phyloP scores from a whole-genome alignment of 2,113 vertebrate genomes.

The Strix aluco region DNA sequence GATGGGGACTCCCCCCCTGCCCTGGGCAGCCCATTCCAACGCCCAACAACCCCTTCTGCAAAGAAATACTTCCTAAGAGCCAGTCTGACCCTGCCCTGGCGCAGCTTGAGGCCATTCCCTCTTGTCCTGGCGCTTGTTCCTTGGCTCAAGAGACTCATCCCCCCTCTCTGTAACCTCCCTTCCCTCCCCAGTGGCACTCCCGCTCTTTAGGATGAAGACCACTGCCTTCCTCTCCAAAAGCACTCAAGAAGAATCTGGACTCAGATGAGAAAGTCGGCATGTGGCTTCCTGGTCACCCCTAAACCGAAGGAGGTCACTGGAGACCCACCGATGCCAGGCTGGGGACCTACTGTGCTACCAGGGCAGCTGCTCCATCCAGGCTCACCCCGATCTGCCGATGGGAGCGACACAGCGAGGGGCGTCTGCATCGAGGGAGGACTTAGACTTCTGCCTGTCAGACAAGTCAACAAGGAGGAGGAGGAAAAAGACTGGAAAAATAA shows the following conservation, averaged over 20 bases:
- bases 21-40: too few species aligned
- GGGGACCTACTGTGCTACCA: background rate
- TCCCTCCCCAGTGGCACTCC: background rate
- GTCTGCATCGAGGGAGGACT: background rate
- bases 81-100: too few species aligned
- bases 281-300: background rate
- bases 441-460: fast-evolving
- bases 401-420: fast-evolving
- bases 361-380: background rate
- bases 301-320: background rate
- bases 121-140: too few species aligned
- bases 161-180: too few species aligned
- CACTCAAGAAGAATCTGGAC: background rate
- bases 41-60: too few species aligned
- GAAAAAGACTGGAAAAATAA: background rate
- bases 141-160: too few species aligned
- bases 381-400: fast-evolving
- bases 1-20: too few species aligned
- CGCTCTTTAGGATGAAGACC: background rate
- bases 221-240: background rate
- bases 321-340: background rate
- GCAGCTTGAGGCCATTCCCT: too few species aligned
- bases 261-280: fast-evolving
- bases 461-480: background rate
- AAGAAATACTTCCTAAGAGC: too few species aligned